Conservation (phyloP, 2,888 invertebrate species). For the Drosophila fulvimacula region DNA sequence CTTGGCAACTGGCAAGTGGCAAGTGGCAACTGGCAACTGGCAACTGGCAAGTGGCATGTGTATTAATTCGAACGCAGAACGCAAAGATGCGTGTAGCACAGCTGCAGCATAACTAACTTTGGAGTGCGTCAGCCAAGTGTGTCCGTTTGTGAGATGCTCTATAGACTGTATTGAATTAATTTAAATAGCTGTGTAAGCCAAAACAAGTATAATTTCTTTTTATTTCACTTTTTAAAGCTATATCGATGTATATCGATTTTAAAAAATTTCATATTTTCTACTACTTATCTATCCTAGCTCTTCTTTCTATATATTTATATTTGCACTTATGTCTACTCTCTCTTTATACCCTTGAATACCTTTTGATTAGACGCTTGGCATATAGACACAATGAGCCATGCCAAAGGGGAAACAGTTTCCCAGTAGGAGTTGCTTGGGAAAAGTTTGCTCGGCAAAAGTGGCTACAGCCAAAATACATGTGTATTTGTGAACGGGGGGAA, state of each 20-base stretch:
- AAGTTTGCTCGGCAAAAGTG: constrained; percentile 13
- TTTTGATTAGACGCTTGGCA: constrained; percentile 3
- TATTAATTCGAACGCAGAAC: constrained; percentile 49
- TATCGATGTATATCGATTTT: not conserved
- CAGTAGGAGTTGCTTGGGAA: not conserved
- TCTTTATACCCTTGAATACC: too few relatives aligned
- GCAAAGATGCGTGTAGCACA: constrained; percentile 41
- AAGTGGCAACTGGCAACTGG: constrained; percentile 34
- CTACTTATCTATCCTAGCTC: too few relatives aligned
- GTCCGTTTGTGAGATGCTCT: not conserved
- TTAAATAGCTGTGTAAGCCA: too few relatives aligned
- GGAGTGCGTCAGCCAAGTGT: not conserved
- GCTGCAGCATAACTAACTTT: constrained; percentile 7
- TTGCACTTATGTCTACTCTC: too few relatives aligned
- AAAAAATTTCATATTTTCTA: too few relatives aligned
- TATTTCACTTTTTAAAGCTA: not conserved
- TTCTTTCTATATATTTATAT: not conserved
- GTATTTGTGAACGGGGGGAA: not conserved
- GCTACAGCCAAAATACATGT: constrained; percentile 20
- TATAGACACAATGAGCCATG: not conserved
- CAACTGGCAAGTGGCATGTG: constrained; percentile 36
- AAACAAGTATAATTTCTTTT: not conserved
- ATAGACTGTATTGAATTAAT: too few relatives aligned
- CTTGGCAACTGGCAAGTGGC: constrained; percentile 20
- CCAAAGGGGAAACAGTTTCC: not conserved